These are phyloP conservation scores for Nesospiza acunhae DNA, from an alignment of 2,113 vertebrate species.

Conservation along the genomic window DNA sequence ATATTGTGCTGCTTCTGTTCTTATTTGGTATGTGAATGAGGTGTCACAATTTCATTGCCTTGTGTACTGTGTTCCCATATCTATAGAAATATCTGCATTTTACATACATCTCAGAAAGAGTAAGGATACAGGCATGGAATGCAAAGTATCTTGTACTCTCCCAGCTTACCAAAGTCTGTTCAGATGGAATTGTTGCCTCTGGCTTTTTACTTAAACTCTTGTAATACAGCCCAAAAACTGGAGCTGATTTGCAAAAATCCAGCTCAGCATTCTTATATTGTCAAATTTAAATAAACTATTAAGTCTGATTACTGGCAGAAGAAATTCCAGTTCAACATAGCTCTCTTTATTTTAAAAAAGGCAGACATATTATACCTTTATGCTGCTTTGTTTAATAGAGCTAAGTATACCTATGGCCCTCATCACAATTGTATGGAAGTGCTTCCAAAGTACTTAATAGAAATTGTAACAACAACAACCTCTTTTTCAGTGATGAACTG, in stretches of 20 bases:
- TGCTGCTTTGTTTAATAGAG: conserved; percentile 5
- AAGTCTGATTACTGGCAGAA: not conserved
- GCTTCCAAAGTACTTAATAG: not conserved
- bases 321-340: not conserved
- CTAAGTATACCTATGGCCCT: not conserved
- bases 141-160: not conserved
- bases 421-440: not conserved
- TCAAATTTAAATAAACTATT: not conserved
- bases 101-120: not conserved
- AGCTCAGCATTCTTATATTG: not conserved
- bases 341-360: conserved; percentile 2
- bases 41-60: not conserved
- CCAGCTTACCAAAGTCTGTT: not conserved
- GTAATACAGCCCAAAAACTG: not conserved
- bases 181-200: not conserved
- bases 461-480: conserved; percentile 35
- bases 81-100: conserved; percentile 25
- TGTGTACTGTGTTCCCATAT: not conserved
- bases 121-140: not conserved
- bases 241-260: not conserved
- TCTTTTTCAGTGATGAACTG: conserved; percentile 30
- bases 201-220: conserved; percentile 1
- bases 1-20: conserved; percentile 5
- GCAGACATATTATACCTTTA: not conserved
- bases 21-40: not conserved